Evolutionary conservation across 1,140 invertebrate genomes (phyloP), one percentile per base, ranked within the genome.

Genomic region (Zaprionus africanus): DNA sequence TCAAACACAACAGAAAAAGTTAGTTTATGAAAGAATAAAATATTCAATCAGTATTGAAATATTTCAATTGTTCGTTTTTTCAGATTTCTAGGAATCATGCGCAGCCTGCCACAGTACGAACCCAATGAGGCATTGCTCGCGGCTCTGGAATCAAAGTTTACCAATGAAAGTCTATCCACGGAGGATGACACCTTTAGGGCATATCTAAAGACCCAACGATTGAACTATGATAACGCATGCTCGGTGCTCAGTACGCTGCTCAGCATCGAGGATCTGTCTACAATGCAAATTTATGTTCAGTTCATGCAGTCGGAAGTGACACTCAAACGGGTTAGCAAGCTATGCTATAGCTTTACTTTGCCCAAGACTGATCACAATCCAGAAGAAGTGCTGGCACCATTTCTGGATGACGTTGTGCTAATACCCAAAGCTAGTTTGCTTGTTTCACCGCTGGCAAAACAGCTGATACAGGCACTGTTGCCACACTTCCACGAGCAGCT

Each of bases 341-440:
- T 11, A 1, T 11, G 43, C 12, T 61, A 31, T 6, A 28, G 76
- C 11, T 56, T 58, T 54, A 12, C 13, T 57, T 0, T 73, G 2
- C 15, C n/a, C 4, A 28, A 41, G 2, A n/a, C 9, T 12, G 31
- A 2, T n/a, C 12, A 73, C 0, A 87, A 78, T 70, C 38, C 71
- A 1, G 85, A 88, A 57, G 71, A 90, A 13, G 61, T 88, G 11
- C 41, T 92, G 7, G 19, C 61, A 1, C 61, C 79, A 6, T 53
- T 66, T 51, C 24, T 86, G 41, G 91, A 92, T 59, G 76, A 92
- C 15, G 79, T 90, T 7, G 86, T 92, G 11, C 64, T 92, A 5
- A 70, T 92, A 58, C 90, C 90, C 5, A 74, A 46, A 26, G n/a
- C 51, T 11, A 92, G 90, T 28, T 53, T 80, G 15, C 6, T 66